phyloP scores from a whole-genome alignment of 1,140 invertebrate genomes.

The Pomacea maculata region DNA sequence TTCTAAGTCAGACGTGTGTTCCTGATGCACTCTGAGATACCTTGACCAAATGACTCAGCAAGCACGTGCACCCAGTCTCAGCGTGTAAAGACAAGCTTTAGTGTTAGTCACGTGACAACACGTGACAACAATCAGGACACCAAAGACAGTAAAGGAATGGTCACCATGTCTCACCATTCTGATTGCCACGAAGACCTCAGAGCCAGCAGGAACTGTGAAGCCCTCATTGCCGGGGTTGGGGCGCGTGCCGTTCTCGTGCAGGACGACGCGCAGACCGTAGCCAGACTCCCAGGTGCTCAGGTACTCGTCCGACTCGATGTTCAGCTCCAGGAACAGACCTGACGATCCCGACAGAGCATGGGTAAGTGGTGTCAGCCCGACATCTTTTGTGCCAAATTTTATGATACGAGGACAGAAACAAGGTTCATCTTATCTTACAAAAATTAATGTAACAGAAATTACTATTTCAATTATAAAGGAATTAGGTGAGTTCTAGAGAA shows the following conservation, averaged over 20 bases:
- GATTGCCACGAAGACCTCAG: background rate
- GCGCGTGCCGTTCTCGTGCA: constrained; percentile 18
- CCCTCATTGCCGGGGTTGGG: constrained; percentile 6
- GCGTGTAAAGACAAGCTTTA: too few relatives aligned
- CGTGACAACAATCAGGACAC: too few relatives aligned
- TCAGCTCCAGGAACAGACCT: background rate
- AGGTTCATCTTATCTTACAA: too few relatives aligned
- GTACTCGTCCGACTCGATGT: constrained; percentile 12
- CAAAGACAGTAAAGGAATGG: background rate
- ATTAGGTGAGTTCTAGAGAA: background rate
- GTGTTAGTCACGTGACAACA: too few relatives aligned
- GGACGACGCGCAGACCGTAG: constrained; percentile 13
- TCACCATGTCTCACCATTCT: background rate
- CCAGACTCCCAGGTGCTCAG: background rate
- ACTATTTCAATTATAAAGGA: too few relatives aligned
- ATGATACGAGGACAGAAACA: too few relatives aligned
- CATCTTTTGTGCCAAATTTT: too few relatives aligned
- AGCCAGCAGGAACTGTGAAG: constrained; percentile 2
- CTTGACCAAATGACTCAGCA: too few relatives aligned
- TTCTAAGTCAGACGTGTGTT: too few relatives aligned
- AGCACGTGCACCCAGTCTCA: too few relatives aligned
- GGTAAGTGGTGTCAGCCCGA: background rate
- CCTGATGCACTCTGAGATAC: too few relatives aligned
- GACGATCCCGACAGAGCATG: background rate
- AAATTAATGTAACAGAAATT: too few relatives aligned